Percentiles rank a stretch among this genome's conserved stretches.
These are phyloP conservation scores for Petrocephalus schoutedeni DNA, from an alignment of 2,797 vertebrate species.

Conservation along the genomic window DNA sequence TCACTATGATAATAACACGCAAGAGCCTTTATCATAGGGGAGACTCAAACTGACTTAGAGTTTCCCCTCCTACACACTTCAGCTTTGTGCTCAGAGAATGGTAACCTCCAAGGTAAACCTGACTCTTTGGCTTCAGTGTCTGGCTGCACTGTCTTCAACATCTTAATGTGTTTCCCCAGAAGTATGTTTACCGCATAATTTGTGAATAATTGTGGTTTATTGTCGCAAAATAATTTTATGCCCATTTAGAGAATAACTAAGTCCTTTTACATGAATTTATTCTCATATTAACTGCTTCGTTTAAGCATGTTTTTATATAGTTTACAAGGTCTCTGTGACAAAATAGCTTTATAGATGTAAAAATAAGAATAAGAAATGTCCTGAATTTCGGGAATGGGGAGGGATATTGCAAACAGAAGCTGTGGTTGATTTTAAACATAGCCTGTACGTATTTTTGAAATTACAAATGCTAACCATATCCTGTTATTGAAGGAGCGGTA, in stretches of 20 bases:
- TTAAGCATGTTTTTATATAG: conserved; percentile 36
- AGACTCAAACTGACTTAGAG: not conserved
- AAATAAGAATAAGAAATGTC: conserved; percentile 37
- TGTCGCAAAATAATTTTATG: conserved; percentile 58
- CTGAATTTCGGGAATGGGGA: conserved; percentile 51
- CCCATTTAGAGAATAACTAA: conserved; percentile 51
- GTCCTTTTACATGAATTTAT: conserved; percentile 37
- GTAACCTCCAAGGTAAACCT: not conserved
- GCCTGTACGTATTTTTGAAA: conserved; percentile 61
- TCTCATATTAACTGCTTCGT: conserved; percentile 35
- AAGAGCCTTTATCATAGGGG: not conserved
- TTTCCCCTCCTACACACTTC: not conserved
- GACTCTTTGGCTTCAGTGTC: not conserved
- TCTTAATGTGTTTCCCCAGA: not conserved
- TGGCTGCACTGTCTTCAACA: not conserved
- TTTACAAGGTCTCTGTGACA: conserved; percentile 50
- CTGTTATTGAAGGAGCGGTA: conserved; percentile 65
- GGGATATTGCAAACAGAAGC: conserved; percentile 59
- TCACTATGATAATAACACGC: not conserved
- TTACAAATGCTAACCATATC: conserved; percentile 66
- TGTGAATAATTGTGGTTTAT: conserved; percentile 50
- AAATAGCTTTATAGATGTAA: conserved; percentile 34
- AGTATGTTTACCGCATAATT: not conserved
- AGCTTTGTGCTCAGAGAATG: too few relatives aligned
- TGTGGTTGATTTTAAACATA: conserved; percentile 54